Evolutionary conservation across 1,140 invertebrate species (phyloP).

Genomic region (Bombus breviceps): DNA sequence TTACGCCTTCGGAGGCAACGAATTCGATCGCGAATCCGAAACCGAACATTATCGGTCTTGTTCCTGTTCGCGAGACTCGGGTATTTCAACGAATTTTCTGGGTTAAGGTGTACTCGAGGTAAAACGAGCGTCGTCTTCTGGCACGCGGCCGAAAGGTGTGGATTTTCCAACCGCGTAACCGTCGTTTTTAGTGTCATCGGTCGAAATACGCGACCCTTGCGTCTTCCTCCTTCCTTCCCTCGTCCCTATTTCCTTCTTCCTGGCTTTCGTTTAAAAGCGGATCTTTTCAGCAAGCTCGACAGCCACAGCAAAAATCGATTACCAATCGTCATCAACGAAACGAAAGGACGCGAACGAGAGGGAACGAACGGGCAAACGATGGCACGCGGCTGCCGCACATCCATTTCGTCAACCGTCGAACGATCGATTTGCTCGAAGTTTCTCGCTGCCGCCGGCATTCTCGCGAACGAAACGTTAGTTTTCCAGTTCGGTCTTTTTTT

Average conservation of each 20-base stretch:
- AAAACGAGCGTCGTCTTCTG: constrained; percentile 37
- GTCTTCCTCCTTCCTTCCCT: neutral
- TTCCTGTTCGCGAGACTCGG: neutral
- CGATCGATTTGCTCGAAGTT: neutral
- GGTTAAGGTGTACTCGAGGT: neutral
- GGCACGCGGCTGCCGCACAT: no score
- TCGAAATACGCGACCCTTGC: constrained; percentile 53
- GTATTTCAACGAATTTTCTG: neutral
- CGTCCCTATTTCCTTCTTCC: neutral
- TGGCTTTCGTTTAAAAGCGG: no score
- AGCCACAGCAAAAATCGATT: no score
- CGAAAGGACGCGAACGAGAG: neutral
- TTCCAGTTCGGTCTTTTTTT: no score
- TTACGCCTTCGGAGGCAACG: no score
- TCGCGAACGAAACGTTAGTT: no score
- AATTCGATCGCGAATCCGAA: no score
- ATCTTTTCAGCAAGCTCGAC: no score
- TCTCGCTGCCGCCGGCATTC: neutral
- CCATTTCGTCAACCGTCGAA: neutral
- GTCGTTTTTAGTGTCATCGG: constrained; percentile 62
- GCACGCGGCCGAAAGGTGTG: constrained; percentile 64
- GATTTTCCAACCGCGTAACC: constrained; percentile 70
- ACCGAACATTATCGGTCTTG: neutral
- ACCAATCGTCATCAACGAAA: neutral
- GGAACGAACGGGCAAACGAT: neutral